A percentile compares a stretch with the other conserved stretches of the same genome.
phyloP scores from a whole-genome alignment of 2,113 vertebrate species.

The Odontesthes bonariensis region DNA sequence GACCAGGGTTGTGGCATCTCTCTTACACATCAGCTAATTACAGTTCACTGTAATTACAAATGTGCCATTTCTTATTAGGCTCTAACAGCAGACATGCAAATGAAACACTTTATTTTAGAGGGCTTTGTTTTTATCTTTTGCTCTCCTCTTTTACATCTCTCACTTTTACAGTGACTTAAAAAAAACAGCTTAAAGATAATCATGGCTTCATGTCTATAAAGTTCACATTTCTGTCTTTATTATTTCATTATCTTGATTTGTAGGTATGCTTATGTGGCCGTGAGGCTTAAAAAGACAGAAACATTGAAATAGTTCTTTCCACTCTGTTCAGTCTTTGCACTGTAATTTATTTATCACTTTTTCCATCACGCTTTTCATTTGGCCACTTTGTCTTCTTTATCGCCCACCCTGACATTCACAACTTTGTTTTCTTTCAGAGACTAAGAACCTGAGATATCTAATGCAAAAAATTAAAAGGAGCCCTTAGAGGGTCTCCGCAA shows the following conservation, averaged over 20 bases:
- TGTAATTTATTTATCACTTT: neutral
- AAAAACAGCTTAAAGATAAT: conserved; percentile 42
- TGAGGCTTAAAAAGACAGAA: conserved; percentile 25
- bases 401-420: neutral
- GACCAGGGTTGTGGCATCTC: conserved; percentile 58
- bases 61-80: conserved; percentile 79
- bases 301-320: conserved; percentile 31
- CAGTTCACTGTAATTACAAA: conserved; percentile 78
- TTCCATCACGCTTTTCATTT: neutral
- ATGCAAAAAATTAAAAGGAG: neutral
- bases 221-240: conserved; percentile 40
- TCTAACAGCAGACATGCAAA: conserved; percentile 61
- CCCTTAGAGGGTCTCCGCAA: neutral
- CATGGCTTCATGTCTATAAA: conserved; percentile 45
- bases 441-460: neutral
- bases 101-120: conserved; percentile 53
- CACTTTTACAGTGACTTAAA: conserved; percentile 30
- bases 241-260: conserved; percentile 51
- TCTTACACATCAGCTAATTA: conserved; percentile 73
- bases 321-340: neutral
- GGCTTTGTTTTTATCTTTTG: conserved; percentile 31
- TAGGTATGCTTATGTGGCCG: conserved; percentile 55
- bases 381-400: neutral
- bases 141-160: conserved; percentile 33
- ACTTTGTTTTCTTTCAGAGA: neutral